Percentiles rank a stretch among this genome's conserved stretches.
These are phyloP conservation scores for Plumapathes pennacea DNA, from an alignment of 92 coral and sea anemone species.

Conservation along the genomic window DNA sequence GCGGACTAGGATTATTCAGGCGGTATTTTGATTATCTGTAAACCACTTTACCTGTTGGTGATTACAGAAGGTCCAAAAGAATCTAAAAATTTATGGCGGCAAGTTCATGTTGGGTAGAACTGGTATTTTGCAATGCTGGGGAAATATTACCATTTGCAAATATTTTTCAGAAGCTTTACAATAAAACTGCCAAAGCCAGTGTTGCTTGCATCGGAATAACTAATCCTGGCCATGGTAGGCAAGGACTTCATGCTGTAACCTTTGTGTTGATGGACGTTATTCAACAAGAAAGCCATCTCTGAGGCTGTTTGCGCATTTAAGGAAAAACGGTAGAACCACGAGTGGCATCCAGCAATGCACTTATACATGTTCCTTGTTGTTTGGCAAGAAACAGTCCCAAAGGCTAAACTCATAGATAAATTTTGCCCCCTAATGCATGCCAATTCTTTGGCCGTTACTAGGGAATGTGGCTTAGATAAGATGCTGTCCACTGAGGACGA, in stretches of 20 bases:
- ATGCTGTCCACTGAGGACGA: background rate
- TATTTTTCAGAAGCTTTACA: background rate
- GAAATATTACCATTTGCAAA: slow-evolving; percentile 17
- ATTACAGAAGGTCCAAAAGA: background rate
- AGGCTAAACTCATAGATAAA: slow-evolving; percentile 7
- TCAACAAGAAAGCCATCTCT: slow-evolving; percentile 22
- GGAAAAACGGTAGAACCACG: slow-evolving; percentile 1
- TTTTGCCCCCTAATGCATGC: slow-evolving; percentile 11
- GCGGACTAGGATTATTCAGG: slow-evolving; percentile 15
- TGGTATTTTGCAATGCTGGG: background rate
- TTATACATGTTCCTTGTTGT: slow-evolving; percentile 13
- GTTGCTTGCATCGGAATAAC: slow-evolving; percentile 28
- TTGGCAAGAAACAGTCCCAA: slow-evolving; percentile 7
- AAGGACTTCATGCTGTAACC: slow-evolving; percentile 6
- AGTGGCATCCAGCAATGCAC: background rate
- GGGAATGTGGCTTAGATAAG: background rate
- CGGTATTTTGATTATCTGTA: slow-evolving; percentile 38
- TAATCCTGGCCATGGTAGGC: no score
- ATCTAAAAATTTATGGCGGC: slow-evolving; percentile 10
- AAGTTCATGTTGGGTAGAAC: slow-evolving; percentile 36
- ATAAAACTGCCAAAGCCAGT: slow-evolving; percentile 26
- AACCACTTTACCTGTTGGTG: slow-evolving; percentile 28
- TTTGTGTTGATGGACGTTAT: slow-evolving; percentile 4
- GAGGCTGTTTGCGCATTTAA: slow-evolving; percentile 1
- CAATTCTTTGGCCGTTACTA: slow-evolving; percentile 5